Evolutionary conservation across 2,888 invertebrate species (phyloP), one percentile per base, ranked within the genome.

Genomic region (Protodeltote pygarga): DNA sequence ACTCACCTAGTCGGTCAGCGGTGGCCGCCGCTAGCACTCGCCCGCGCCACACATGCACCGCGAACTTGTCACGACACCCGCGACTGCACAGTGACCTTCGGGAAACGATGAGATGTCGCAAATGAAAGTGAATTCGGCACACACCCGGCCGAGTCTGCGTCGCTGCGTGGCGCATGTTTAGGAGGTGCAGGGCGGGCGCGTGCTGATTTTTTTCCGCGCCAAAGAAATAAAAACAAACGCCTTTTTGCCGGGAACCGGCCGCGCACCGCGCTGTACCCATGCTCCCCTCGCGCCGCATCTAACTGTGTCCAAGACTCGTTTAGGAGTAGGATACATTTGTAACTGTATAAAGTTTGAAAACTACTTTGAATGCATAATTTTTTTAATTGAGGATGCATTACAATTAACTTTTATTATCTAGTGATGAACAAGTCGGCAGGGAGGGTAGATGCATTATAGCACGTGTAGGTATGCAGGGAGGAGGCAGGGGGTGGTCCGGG

Each of bases 101-200:
- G 83, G 85, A 86, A 71, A 84, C 88, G 90, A 85, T 83, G 87
- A 83, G 87, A 88, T 89, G 88, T 89, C 91, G 86, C 92, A 89
- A 92, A 91, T 89, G 92, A 92, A 92, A 92, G 92, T 92, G 93
- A 93, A 92, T 89, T 82, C 83, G 83, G 88, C 89, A 89, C 83
- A 87, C 89, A 87, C 84, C 88, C 89, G 84, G 81, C 77, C 85
- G 86, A 83, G 81, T 86, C 87, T 85, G 91, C 91, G 92, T 90
- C 92, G 92, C 89, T 90, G 92, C 92, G 92, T 90, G 89, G 92
- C 92, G 92, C 92, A 92, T 92, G 92, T 90, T 90, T 89, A 89
- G 89, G 87, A 87, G 92, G 88, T 91, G 90, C 90, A 92, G 89
- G 89, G 89, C 90, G 91, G 89, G 92, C 85, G 87, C 87, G 87